A percentile compares a stretch with the other conserved stretches of the same genome.
phyloP scores from a whole-genome alignment of 2,797 vertebrate genomes.

The Balearica regulorum region DNA sequence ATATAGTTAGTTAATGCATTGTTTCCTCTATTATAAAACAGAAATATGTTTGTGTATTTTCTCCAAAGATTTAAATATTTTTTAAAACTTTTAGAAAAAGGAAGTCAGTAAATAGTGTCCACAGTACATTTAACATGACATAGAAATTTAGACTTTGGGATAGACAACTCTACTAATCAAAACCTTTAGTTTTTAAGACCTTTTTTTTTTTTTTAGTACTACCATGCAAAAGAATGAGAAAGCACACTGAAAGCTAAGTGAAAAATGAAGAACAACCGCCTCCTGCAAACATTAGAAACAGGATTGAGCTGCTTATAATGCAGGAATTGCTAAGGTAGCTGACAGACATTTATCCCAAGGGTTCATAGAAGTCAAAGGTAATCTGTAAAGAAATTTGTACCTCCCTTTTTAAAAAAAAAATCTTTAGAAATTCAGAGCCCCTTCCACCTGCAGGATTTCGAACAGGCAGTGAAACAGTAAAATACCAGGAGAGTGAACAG shows the following conservation, averaged over 20 bases:
- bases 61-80: neutral
- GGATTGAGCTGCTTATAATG: neutral
- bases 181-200: neutral
- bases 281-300: neutral
- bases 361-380: neutral
- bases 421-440: neutral
- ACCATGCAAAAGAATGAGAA: neutral
- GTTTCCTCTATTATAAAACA: neutral
- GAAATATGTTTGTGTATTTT: neutral
- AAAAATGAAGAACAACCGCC: neutral
- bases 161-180: neutral
- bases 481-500: neutral
- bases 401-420: neutral
- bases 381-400: neutral
- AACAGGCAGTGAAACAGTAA: neutral
- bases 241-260: neutral
- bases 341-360: neutral
- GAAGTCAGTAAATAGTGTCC: neutral
- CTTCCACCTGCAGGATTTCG: neutral
- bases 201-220: neutral
- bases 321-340: neutral
- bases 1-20: neutral
- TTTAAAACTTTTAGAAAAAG: neutral
- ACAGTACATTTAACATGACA: neutral
- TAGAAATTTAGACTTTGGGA: neutral